Evolutionary conservation across 1,140 invertebrate genomes (phyloP).

Genomic region (Tigriopus japonicus): DNA sequence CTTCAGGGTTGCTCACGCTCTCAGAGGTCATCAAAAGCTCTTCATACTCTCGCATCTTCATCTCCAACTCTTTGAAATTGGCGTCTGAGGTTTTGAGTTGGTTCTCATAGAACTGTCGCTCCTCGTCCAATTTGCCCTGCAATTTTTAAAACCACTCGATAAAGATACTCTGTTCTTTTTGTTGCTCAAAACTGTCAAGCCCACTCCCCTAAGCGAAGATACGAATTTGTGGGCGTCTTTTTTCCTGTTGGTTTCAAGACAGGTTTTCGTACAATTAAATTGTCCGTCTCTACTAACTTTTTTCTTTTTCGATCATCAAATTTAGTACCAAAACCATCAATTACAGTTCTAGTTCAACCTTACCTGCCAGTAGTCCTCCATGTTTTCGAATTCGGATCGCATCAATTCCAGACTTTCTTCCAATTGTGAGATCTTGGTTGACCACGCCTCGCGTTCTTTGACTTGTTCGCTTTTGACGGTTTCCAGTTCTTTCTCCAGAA

Average conservation of each 20-base stretch:
- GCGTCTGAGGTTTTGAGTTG: conserved; percentile 1
- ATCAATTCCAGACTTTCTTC: conserved; percentile 4
- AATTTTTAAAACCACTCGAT: too few relatives aligned
- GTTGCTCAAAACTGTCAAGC: too few relatives aligned
- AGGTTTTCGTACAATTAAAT: too few relatives aligned
- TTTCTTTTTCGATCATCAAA: too few relatives aligned
- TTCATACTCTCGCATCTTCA: conserved; percentile 5
- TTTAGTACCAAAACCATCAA: too few relatives aligned
- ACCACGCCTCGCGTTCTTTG: not conserved
- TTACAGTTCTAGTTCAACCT: too few relatives aligned
- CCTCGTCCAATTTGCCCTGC: not conserved
- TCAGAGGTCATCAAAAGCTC: conserved; percentile 1
- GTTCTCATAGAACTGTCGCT: conserved; percentile 5
- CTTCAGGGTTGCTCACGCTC: not conserved
- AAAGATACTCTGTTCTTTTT: too few relatives aligned
- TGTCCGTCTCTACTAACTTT: too few relatives aligned
- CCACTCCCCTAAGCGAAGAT: too few relatives aligned
- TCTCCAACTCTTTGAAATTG: conserved; percentile 10
- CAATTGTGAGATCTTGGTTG: not conserved
- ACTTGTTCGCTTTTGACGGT: not conserved
- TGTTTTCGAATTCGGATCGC: not conserved
- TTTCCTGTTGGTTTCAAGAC: too few relatives aligned
- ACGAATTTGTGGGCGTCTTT: too few relatives aligned
- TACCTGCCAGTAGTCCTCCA: conserved; percentile 7
- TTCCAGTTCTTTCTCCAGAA: not conserved